Evolutionary conservation across 2,797 vertebrate species (phyloP).

Genomic region (Crenuchus spilurus): DNA sequence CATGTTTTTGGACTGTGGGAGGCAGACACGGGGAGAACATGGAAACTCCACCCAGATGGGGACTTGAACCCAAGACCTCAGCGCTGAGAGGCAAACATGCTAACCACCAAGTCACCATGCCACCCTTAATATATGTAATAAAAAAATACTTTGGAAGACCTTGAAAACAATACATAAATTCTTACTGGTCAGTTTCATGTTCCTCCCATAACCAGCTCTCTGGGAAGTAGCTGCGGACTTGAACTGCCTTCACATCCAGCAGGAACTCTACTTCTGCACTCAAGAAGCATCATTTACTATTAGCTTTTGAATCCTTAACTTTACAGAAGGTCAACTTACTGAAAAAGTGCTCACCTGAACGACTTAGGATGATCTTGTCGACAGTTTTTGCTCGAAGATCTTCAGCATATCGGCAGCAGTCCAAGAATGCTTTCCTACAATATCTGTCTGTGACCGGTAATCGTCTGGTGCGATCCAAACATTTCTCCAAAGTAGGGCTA

Average conservation of each 20-base stretch:
- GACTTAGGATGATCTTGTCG: constrained; percentile 26
- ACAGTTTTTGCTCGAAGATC: neutral
- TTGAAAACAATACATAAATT: neutral
- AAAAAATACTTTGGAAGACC: neutral
- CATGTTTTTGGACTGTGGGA: too few relatives aligned
- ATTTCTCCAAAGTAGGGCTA: constrained; percentile 65
- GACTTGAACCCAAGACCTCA: too few relatives aligned
- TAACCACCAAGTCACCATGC: too few relatives aligned
- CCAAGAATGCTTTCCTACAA: constrained; percentile 36
- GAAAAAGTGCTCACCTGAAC: constrained; percentile 19
- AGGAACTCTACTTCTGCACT: constrained; percentile 65
- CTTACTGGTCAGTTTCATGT: constrained; percentile 72
- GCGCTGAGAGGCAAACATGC: too few relatives aligned
- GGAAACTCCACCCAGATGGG: too few relatives aligned
- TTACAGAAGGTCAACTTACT: neutral
- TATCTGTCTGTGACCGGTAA: accelerated
- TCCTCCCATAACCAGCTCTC: constrained; percentile 97
- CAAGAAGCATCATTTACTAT: constrained; percentile 10
- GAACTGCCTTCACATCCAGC: constrained; percentile 69
- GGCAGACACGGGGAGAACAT: too few relatives aligned
- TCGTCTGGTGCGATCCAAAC: constrained; percentile 62
- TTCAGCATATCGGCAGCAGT: constrained; percentile 24
- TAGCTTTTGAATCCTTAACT: neutral
- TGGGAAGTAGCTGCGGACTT: constrained; percentile 90
- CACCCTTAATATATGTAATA: too few relatives aligned